Evolutionary conservation across 2,113 vertebrate genomes (phyloP).

Genomic region (Jacana jacana): DNA sequence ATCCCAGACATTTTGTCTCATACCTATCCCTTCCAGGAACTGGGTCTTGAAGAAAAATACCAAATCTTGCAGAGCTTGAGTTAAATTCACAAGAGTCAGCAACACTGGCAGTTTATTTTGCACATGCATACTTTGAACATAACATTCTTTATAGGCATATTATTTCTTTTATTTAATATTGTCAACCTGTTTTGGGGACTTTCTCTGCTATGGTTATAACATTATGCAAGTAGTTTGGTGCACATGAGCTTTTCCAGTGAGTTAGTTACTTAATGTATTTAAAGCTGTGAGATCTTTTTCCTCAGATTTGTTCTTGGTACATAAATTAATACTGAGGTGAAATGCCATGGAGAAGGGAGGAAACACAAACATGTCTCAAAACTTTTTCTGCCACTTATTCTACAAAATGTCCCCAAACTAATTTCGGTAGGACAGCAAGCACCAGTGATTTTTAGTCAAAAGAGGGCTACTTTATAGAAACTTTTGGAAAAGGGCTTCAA

Average conservation of each 20-base stretch:
- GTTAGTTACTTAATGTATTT: neutral
- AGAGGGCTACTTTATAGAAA: no score
- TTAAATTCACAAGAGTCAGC: neutral
- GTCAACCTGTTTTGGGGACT: neutral
- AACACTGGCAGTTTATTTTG: neutral
- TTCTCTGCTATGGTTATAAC: neutral
- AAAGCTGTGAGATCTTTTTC: neutral
- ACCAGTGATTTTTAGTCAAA: neutral
- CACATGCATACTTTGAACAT: neutral
- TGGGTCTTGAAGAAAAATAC: neutral
- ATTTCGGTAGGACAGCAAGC: neutral
- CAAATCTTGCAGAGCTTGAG: neutral
- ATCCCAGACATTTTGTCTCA: neutral
- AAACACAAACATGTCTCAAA: neutral
- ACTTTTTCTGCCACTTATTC: neutral
- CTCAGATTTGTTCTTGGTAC: neutral
- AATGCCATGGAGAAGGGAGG: neutral
- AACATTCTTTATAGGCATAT: neutral
- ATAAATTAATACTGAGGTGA: neutral
- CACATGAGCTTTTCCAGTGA: accelerated
- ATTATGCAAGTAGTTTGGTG: neutral
- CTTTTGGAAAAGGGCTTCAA: neutral
- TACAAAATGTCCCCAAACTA: neutral
- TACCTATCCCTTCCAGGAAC: neutral
- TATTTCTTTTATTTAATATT: neutral